Evolutionary conservation across 2,113 vertebrate species (phyloP).

Genomic region (Tupaia chinensis): DNA sequence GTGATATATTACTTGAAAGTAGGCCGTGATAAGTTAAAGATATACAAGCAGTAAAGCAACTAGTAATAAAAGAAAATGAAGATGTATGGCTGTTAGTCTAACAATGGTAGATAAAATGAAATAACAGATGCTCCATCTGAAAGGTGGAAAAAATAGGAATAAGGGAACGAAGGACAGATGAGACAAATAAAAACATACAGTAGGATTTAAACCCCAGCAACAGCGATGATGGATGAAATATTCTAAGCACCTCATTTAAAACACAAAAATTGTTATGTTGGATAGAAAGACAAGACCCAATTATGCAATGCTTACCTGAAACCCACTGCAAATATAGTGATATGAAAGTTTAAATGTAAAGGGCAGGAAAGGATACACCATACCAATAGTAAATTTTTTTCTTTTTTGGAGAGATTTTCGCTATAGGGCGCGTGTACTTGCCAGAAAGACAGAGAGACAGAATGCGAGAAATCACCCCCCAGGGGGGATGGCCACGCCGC

Average conservation of each 20-base stretch:
- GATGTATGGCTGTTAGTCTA: neutral
- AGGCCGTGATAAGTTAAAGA: neutral
- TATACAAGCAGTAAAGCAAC: neutral
- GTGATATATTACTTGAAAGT: neutral
- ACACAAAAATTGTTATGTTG: neutral
- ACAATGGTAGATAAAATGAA: neutral
- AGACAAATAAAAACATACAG: neutral
- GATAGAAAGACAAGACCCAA: slow-evolving; percentile 9
- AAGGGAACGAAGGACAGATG: neutral
- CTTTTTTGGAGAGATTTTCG: too few species aligned
- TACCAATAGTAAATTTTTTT: neutral
- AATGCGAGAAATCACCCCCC: too few species aligned
- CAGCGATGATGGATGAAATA: neutral
- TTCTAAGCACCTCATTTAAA: neutral
- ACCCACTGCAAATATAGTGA: slow-evolving; percentile 18
- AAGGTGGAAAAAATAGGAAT: neutral
- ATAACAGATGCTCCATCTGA: neutral
- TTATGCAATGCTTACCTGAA: neutral
- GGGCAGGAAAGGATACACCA: neutral
- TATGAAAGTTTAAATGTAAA: slow-evolving; percentile 50
- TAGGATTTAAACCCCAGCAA: neutral
- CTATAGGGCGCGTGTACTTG: too few species aligned
- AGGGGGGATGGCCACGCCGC: too few species aligned
- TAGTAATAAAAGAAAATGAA: slow-evolving; percentile 33
- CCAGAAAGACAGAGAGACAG: too few species aligned